Base-by-base conservation (phyloP, 1,140 invertebrate genomes). In the Apis laboriosa region DNA sequence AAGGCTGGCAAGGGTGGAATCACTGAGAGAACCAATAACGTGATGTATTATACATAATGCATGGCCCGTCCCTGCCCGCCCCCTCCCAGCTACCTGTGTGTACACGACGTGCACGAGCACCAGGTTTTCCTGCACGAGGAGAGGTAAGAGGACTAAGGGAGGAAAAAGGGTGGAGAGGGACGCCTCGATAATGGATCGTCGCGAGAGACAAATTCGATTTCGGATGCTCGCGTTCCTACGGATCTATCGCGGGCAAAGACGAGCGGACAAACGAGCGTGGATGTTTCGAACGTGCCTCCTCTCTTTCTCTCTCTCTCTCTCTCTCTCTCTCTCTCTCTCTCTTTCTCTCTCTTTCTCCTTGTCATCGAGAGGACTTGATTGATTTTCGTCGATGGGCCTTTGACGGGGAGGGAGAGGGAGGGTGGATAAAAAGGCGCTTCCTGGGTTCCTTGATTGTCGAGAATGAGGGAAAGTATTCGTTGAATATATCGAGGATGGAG, bases 1-100 rank as follows among this genome's bases (percentile, higher is more conserved):
- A 94, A 93, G 89, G 89, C 88, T 91, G 88, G 91, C 90, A 92
- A 92, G 92, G 92, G 92, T 92, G 86, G 92, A 94, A 94, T 94
- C 93, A 93, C 92, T 93, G 92, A 94, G 92, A 90, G 88, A 94
- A 93, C 92, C 93, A 93, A 94, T 94, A 94, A 94, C 92, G 92
- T 94, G 93, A 94, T 94, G 93, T 94, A 94, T 94, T 94, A 93
- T 94, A 94, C 93, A 94, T 94, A 94, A 94, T 94, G 92, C 92
- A 94, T 94, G 91, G 87, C 83, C 86, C 91, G 90, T 91, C 86
- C 85, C 87, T 88, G 83, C 89, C 78, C 88, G 84, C 85, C 83
- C 85, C 80, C 84, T 86, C 61, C 87, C 88, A 84, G 79, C 76
- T 86, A 88, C 87, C 84, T 89, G 84, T 79, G 78, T 91, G 86